phyloP scores from a whole-genome alignment of 1,140 invertebrate species.

The Grapholita molesta region DNA sequence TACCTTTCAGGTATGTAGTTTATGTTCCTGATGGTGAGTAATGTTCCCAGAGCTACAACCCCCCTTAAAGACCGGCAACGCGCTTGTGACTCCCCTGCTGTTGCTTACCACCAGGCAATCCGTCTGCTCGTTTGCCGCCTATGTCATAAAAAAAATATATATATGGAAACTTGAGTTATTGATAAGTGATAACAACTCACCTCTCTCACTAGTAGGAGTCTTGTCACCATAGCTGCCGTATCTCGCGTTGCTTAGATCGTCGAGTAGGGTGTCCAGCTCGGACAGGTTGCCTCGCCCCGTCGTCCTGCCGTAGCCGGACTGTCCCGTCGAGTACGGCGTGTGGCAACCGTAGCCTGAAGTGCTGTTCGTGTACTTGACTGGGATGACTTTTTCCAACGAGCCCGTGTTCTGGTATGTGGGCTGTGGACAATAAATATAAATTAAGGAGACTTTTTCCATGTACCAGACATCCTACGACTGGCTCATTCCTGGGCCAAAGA shows the following conservation, averaged over 20 bases:
- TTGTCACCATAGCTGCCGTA: constrained; percentile 80
- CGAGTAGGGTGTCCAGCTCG: constrained; percentile 93
- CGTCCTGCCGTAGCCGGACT: constrained; percentile 58
- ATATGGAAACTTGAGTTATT: too few species aligned
- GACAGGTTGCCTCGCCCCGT: constrained; percentile 85
- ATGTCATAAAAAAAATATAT: too few species aligned
- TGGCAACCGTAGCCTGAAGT: constrained; percentile 38
- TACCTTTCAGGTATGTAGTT: too few species aligned
- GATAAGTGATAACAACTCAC: constrained; percentile 33
- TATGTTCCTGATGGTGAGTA: too few species aligned
- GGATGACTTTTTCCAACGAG: constrained; percentile 54
- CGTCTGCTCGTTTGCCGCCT: too few species aligned
- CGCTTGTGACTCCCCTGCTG: too few species aligned
- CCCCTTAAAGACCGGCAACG: too few species aligned
- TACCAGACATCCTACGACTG: too few species aligned
- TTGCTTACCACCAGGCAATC: too few species aligned
- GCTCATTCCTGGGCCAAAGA: too few species aligned
- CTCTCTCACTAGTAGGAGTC: constrained; percentile 45
- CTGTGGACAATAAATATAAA: constrained; percentile 48
- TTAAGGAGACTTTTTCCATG: neutral
- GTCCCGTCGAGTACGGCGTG: constrained; percentile 33
- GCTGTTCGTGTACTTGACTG: constrained; percentile 55
- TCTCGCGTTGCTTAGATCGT: constrained; percentile 93
- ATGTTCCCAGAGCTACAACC: too few species aligned
- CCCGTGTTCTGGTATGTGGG: constrained; percentile 72